phyloP scores from a whole-genome alignment of 2,888 invertebrate species.

The Buathra laborator region DNA sequence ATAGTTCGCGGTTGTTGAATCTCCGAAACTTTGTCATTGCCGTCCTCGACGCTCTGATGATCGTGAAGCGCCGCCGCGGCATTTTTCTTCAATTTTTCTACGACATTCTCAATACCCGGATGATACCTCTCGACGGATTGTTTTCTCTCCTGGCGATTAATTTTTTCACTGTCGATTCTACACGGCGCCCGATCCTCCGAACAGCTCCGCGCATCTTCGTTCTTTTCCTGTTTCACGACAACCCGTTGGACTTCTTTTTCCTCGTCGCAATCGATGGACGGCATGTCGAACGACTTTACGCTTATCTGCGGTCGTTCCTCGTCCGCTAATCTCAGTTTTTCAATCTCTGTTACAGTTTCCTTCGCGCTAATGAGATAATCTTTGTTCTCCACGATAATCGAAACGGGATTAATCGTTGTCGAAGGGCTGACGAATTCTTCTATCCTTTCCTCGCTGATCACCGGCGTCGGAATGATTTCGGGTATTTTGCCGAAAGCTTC shows the following conservation, averaged over 20 bases:
- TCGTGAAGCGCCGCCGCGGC: conserved; percentile 77
- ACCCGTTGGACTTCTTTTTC: conserved; percentile 73
- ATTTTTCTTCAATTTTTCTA: conserved; percentile 82
- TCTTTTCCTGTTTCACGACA: conserved; percentile 75
- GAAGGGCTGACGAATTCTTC: conserved; percentile 46
- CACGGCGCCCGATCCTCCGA: conserved; percentile 19
- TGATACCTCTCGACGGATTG: conserved; percentile 77
- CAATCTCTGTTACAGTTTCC: neutral
- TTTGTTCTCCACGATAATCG: neutral
- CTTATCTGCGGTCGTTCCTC: conserved; percentile 70
- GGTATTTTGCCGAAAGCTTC: conserved; percentile 2
- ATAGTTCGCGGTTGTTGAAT: conserved; percentile 20
- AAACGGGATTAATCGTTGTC: conserved; percentile 41
- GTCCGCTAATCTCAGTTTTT: conserved; percentile 22
- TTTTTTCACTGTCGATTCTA: conserved; percentile 62
- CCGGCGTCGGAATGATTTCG: neutral
- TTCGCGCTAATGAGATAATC: conserved; percentile 26
- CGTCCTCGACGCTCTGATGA: conserved; percentile 67
- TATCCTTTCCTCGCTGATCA: conserved; percentile 1
- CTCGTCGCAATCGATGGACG: conserved; percentile 82
- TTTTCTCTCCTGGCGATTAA: conserved; percentile 69
- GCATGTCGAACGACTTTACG: conserved; percentile 82
- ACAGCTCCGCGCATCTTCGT: conserved; percentile 62
- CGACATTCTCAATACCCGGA: conserved; percentile 82
- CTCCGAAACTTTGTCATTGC: conserved; percentile 44